A percentile compares a stretch with the other conserved stretches of the same genome.
phyloP scores from a whole-genome alignment of 2,113 vertebrate species.

The Thermophis baileyi region DNA sequence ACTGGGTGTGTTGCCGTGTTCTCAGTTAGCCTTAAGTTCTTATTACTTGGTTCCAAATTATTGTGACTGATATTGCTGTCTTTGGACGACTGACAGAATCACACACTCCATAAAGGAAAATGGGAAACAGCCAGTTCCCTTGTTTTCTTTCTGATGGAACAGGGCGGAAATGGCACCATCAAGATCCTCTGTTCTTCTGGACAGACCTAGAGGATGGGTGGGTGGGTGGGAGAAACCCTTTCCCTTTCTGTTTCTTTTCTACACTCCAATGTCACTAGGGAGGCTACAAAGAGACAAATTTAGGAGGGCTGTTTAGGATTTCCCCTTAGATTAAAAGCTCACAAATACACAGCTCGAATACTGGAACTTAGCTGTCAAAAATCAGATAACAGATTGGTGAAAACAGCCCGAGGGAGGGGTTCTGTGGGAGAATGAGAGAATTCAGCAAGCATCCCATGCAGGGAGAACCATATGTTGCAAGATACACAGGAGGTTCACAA shows the following conservation, averaged over 20 bases:
- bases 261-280: not conserved
- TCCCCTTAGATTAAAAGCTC: not conserved
- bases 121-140: not conserved
- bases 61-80: not conserved
- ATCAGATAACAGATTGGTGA: not conserved
- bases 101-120: not conserved
- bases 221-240: not conserved
- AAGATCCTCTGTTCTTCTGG: not conserved
- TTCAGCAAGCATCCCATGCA: not conserved
- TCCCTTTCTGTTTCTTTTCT: not conserved
- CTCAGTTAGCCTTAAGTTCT: not conserved
- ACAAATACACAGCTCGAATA: too few relatives aligned
- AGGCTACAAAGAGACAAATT: not conserved
- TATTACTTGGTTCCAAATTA: not conserved
- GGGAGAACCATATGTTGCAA: not conserved
- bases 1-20: not conserved
- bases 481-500: not conserved
- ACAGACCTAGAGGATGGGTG: not conserved
- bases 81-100: not conserved
- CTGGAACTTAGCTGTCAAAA: not conserved
- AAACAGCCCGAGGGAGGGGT: not conserved
- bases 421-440: not conserved
- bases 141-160: not conserved
- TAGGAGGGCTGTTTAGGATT: not conserved
- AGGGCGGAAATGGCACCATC: fast-evolving